phyloP scores from a whole-genome alignment of 2,888 invertebrate genomes.

The Abscondita cerata region DNA sequence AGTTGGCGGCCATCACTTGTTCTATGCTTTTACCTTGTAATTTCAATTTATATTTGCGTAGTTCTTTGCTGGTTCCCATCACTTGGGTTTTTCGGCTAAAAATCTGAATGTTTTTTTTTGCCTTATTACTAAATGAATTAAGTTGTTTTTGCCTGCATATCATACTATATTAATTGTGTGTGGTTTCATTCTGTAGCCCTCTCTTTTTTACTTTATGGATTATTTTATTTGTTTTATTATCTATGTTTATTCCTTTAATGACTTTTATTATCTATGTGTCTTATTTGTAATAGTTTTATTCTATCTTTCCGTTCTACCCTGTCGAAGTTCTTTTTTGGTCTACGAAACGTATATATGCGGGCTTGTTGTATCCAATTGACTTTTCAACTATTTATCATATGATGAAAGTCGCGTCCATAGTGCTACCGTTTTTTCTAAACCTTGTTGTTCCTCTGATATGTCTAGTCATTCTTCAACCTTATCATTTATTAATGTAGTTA shows the following conservation, averaged over 20 bases:
- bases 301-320: neutral
- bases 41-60: constrained; percentile 1
- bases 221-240: constrained; percentile 9
- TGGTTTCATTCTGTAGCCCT: neutral
- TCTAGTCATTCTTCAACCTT: too few relatives aligned
- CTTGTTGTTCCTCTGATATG: too few relatives aligned
- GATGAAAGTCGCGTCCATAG: too few relatives aligned
- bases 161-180: neutral
- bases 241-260: constrained; percentile 1
- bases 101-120: constrained; percentile 2
- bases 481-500: too few relatives aligned
- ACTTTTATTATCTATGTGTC: neutral
- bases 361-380: neutral
- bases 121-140: neutral
- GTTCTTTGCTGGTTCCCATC: constrained; percentile 55
- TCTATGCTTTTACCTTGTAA: neutral
- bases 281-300: constrained; percentile 1
- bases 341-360: constrained; percentile 1
- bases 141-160: constrained; percentile 2
- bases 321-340: constrained; percentile 2
- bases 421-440: too few relatives aligned
- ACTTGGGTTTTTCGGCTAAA: constrained; percentile 52
- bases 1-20: neutral
- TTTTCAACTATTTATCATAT: neutral
- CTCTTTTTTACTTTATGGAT: constrained; percentile 14